Evolutionary conservation across 2,888 invertebrate genomes (phyloP), one percentile per base, ranked within the genome.

Genomic region (Lasioglossum lativentre): DNA sequence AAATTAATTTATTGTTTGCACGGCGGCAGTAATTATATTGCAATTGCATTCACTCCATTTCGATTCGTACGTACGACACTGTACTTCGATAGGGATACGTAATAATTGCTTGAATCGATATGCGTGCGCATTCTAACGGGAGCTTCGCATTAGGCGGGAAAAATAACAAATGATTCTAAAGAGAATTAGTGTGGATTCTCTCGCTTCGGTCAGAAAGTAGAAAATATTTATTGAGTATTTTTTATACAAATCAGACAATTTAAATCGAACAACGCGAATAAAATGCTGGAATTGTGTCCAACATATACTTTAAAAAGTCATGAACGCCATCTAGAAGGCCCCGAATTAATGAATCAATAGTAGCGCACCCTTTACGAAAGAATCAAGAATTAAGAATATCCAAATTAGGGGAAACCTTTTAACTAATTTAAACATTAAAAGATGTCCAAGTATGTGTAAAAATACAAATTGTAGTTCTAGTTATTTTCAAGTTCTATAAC

Each of bases 111-210:
- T 30, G 38, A 88, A 82, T 88, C 82, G 84, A 90, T 89, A 82
- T 89, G 90, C 90, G 89, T 75, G 80, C 89, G 85, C 90, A 90
- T 59, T 8, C 38, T 38, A 10, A 40, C 59, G 34, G 42, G 27
- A 34, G 19, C 14, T 68, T 56, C 63, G 72, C 75, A 38, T 78
- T 73, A 78, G 81, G 75, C 45, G 74, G 89, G 74, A 73, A 81
- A 78, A 10, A n/a, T 59, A 27, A 40, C 52, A 80, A 70, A 47
- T 34, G 12, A 12, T 59, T 19, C 23, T 12, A 27, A 12, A 16
- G 12, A 19, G 0, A 27, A 45, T 47, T 75, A 19, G 8, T 59
- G 77, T 8, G n/a, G 12, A 40, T 71, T 16, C 42, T 38, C 74
- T 85, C 30, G 8, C 38, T 0, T 52, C 16, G 30, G 42, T 56